Conservation (phyloP, 1,140 invertebrate genomes). For the Glomeris maerens region DNA sequence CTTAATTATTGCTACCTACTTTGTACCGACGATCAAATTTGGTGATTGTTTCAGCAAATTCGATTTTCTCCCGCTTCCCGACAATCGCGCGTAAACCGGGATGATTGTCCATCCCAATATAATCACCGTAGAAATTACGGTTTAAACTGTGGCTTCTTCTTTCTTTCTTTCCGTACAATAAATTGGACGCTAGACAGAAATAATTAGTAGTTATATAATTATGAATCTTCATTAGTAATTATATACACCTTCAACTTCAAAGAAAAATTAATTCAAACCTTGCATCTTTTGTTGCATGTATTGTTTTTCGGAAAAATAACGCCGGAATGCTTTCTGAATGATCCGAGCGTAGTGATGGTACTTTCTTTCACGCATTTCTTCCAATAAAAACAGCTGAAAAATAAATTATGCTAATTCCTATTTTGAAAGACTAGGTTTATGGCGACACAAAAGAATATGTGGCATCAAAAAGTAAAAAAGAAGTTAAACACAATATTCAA, state of each 20-base stretch:
- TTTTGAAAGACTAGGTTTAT: neutral
- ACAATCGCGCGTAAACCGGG: slow-evolving; percentile 42
- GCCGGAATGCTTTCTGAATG: slow-evolving; percentile 56
- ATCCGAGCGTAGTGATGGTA: slow-evolving; percentile 53
- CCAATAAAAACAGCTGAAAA: slow-evolving; percentile 51
- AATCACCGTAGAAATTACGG: slow-evolving; percentile 57
- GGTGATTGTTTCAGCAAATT: slow-evolving; percentile 51
- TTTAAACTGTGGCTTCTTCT: slow-evolving; percentile 48
- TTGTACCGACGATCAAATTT: slow-evolving; percentile 60
- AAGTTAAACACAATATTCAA: slow-evolving; percentile 1
- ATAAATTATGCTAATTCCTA: neutral
- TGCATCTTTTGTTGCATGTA: slow-evolving; percentile 45
- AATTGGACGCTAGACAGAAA: slow-evolving; percentile 33
- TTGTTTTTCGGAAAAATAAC: slow-evolving; percentile 48
- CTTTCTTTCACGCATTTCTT: slow-evolving; percentile 53
- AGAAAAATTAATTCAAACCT: slow-evolving; percentile 26
- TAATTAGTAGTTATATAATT: slow-evolving; percentile 3
- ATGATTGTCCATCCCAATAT: slow-evolving; percentile 51
- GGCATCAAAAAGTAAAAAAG: slow-evolving; percentile 6
- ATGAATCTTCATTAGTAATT: neutral
- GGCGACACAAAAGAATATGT: neutral
- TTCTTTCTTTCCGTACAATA: slow-evolving; percentile 53
- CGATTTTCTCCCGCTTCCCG: slow-evolving; percentile 49
- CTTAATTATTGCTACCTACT: slow-evolving; percentile 26
- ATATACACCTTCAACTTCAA: slow-evolving; percentile 6